These are phyloP conservation scores for Blastobasis adustella DNA, from an alignment of 2,888 invertebrate species.

Conservation along the genomic window DNA sequence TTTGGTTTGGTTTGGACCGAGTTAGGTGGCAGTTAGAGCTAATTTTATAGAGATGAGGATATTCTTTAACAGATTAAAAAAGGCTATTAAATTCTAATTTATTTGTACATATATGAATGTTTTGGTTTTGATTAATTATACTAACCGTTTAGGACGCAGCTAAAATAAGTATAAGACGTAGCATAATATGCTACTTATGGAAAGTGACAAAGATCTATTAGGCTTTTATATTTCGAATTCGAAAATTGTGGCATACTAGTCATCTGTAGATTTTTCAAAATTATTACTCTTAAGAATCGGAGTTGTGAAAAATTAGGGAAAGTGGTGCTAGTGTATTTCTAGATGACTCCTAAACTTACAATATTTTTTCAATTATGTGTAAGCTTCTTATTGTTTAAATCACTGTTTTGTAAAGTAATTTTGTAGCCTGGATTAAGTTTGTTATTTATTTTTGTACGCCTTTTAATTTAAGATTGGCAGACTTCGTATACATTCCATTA, in stretches of 20 bases:
- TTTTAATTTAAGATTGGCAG: constrained; percentile 10
- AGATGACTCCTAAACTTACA: too few species aligned
- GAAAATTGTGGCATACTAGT: constrained; percentile 29
- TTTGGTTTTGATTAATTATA: too few species aligned
- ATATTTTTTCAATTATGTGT: constrained; percentile 5
- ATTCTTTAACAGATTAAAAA: too few species aligned
- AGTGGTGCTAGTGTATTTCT: constrained; percentile 30
- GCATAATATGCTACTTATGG: too few species aligned
- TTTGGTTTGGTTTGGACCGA: too few species aligned
- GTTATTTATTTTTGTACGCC: constrained; percentile 24
- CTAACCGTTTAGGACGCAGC: too few species aligned
- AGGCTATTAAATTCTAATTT: too few species aligned
- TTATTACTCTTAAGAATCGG: neutral
- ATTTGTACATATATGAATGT: too few species aligned
- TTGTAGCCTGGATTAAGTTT: constrained; percentile 19
- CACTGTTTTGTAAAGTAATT: constrained; percentile 6
- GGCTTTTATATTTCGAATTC: constrained; percentile 2
- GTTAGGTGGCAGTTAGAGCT: too few species aligned
- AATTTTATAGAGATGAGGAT: too few species aligned
- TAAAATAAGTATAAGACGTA: too few species aligned
- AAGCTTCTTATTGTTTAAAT: neutral
- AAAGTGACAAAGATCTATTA: neutral
- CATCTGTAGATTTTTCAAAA: constrained; percentile 25
- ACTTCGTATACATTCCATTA: constrained; percentile 40
- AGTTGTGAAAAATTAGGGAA: constrained; percentile 17